Evolutionary conservation across 2,113 vertebrate species (phyloP).

Genomic region (Grantiella picta): DNA sequence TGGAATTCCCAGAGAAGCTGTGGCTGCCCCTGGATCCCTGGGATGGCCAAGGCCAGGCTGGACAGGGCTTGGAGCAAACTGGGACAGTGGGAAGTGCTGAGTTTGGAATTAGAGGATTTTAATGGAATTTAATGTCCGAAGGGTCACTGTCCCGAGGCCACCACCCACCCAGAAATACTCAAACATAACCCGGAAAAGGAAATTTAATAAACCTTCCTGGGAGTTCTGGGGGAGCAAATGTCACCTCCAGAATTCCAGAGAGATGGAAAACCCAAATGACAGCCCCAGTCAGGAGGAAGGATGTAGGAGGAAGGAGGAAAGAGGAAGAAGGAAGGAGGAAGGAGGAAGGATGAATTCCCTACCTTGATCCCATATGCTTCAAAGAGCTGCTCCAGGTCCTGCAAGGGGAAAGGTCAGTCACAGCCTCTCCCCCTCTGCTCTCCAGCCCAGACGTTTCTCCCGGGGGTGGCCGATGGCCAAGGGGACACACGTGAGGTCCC

Average conservation of each 20-base stretch:
- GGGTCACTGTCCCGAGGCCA: too few species aligned
- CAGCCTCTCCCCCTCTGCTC: neutral
- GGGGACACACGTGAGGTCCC: neutral
- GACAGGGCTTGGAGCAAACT: neutral
- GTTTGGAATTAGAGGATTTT: neutral
- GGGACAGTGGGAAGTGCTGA: neutral
- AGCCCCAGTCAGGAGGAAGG: neutral
- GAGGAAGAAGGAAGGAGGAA: too few species aligned
- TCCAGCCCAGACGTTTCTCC: neutral
- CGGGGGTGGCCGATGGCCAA: neutral
- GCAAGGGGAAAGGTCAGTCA: neutral
- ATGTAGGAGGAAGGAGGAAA: too few species aligned
- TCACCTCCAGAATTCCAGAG: neutral
- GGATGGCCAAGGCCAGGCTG: accelerated
- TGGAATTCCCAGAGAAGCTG: neutral
- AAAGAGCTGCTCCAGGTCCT: constrained; percentile 88
- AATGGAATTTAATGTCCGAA: too few species aligned
- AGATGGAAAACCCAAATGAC: neutral
- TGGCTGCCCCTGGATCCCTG: neutral
- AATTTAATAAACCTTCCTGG: neutral
- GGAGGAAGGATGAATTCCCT: neutral
- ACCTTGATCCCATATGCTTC: constrained; percentile 87
- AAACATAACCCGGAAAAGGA: neutral
- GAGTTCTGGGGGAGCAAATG: neutral
- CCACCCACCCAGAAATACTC: neutral